Percentiles rank a stretch among this genome's conserved stretches.
Evolutionary conservation across 2,797 vertebrate genomes (phyloP).

Genomic region (Bradypodion ventrale): DNA sequence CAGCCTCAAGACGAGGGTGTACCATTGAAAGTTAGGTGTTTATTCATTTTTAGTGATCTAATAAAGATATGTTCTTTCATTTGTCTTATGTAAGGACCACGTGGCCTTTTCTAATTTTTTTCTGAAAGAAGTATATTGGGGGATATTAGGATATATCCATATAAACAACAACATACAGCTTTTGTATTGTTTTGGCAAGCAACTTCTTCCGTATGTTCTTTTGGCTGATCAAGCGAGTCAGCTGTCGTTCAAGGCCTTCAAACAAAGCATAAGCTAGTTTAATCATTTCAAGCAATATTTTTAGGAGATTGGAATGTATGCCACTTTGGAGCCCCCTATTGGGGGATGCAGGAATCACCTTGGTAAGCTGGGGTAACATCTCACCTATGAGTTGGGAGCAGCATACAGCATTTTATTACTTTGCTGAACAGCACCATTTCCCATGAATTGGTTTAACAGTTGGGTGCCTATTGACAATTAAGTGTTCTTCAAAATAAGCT

Average conservation of each 20-base stretch:
- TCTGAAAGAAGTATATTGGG: no score
- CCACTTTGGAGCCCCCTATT: neutral
- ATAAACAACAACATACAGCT: neutral
- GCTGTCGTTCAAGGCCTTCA: neutral
- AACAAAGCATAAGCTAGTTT: accelerated
- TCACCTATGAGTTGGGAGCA: neutral
- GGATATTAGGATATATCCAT: no score
- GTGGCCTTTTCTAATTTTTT: no score
- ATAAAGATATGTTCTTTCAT: no score
- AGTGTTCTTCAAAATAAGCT: conserved; percentile 9
- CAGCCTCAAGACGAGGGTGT: no score
- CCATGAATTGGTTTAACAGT: conserved; percentile 1
- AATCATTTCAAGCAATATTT: accelerated
- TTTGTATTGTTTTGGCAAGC: neutral
- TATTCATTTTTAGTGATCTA: no score
- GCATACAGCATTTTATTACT: conserved; percentile 40
- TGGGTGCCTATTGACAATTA: neutral
- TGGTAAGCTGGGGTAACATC: neutral
- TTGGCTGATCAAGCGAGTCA: neutral
- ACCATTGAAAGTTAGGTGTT: no score
- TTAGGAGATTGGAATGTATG: accelerated
- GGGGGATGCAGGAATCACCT: neutral
- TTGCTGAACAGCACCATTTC: neutral
- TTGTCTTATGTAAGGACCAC: no score
- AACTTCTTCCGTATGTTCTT: no score